Base-by-base conservation (phyloP, 2,113 vertebrate genomes). In the Kryptolebias marmoratus region DNA sequence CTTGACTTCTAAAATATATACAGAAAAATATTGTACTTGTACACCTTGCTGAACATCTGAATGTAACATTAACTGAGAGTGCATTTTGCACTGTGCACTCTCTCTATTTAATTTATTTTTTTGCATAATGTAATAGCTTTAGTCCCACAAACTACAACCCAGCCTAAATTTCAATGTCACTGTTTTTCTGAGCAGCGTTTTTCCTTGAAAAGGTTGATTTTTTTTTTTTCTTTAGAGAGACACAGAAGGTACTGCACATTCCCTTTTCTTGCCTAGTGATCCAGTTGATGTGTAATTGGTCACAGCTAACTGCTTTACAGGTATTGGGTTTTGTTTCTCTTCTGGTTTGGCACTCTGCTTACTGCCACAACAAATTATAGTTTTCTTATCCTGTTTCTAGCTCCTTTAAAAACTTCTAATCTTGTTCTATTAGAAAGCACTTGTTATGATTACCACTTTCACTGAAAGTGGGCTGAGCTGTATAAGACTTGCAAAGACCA, bases 291-390 rank as follows among this genome's bases (percentile, higher is more conserved):
- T 72, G 64, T 71, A 82, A 84, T 77, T 81, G 79, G 76, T 61
- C 54, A 74, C 45, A 53, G 57, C 42, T 70, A 71, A 83, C 79
- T 60, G 32, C 59, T 65, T 62, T 70, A 58, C 76, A 81, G 85
- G 70, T 87, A 71, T 81, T 69, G 68, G 63, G 64, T 28, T 81
- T 71, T 79, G 49, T 70, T 77, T 79, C 75, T 73, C 64, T 64
- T 77, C 31, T 56, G 62, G 54, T 73, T 76, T 79, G 62, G 39
- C 68, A 75, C 52, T 60, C 47, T 65, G 59, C 75, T 76, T 62
- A 44, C 74, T 87, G 81, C 69, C 76, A 77, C 82, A 77, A 68
- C 75, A 68, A 61, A 87, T 83, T 85, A 76, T 9, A 62, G 59
- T 68, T 82, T 75, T 83, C 74, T 81, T 22, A 56, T 86, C 45